Conservation (phyloP, 2,888 invertebrate genomes). For the Abscondita cerata region DNA sequence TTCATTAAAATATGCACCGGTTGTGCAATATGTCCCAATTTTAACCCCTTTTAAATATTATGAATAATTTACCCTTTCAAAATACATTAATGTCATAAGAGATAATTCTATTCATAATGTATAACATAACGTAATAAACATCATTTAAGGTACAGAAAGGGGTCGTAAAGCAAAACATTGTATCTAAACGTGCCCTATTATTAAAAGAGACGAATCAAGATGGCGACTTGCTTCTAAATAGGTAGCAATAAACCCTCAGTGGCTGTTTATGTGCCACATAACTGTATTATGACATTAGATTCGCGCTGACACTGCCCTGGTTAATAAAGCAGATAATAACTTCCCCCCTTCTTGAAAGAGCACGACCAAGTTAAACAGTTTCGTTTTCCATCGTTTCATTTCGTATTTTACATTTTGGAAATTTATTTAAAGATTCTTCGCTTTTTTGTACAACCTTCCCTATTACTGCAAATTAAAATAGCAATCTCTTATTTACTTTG, state of each 20-base stretch:
- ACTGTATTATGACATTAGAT: slow-evolving; percentile 53
- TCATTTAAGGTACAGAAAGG: slow-evolving; percentile 28
- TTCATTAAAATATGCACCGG: slow-evolving; percentile 18
- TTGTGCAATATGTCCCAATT: slow-evolving; percentile 24
- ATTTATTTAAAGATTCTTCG: not conserved
- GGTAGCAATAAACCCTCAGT: slow-evolving; percentile 42
- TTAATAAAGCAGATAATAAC: slow-evolving; percentile 53
- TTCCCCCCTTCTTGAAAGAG: slow-evolving; percentile 38
- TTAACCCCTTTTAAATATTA: slow-evolving; percentile 24
- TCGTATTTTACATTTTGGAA: slow-evolving; percentile 8
- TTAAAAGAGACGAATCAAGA: slow-evolving; percentile 40
- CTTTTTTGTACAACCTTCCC: not conserved
- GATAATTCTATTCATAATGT: slow-evolving; percentile 29
- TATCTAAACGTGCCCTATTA: slow-evolving; percentile 35
- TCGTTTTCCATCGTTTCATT: slow-evolving; percentile 23
- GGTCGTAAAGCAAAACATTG: slow-evolving; percentile 34
- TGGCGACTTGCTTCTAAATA: slow-evolving; percentile 40
- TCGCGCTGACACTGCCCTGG: slow-evolving; percentile 47
- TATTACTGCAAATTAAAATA: slow-evolving; percentile 10
- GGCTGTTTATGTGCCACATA: slow-evolving; percentile 47
- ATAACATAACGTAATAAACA: slow-evolving; percentile 29
- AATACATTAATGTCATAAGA: slow-evolving; percentile 29
- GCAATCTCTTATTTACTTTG: slow-evolving; percentile 31
- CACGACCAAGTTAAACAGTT: slow-evolving; percentile 27
- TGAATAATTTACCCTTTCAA: slow-evolving; percentile 35